Base-by-base conservation (phyloP, 2,113 vertebrate species). In the Guaruba guarouba region DNA sequence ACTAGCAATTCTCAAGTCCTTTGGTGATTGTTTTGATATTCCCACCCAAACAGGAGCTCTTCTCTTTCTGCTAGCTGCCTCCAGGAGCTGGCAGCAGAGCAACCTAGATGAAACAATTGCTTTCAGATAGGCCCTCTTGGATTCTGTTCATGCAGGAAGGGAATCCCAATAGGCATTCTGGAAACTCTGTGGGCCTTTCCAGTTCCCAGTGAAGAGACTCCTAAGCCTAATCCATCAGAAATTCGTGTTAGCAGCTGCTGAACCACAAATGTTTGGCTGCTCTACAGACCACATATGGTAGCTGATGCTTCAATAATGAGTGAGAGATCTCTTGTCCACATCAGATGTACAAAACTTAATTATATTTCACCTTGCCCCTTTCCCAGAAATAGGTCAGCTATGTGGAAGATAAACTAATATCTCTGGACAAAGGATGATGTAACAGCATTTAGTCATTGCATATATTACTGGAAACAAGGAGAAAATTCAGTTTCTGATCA, bases 241-340 rank as follows among this genome's bases (percentile, higher is more conserved):
- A 95, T 91, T 92, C 13, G 1, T 93, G 80, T 86, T 78, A 91
- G 86, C 96, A 97, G 94, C 91, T 97, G 96, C 77, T 93, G 85
- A 91, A 88, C 70, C 80, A 91, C 85, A 95, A 96, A 95, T 46
- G 41, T 91, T 94, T 97, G 96, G 94, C 96, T 94, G 62, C 66
- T 95, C 95, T 91, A 66, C 85, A 92, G 84, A 66, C 88, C 77
- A 80, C 94, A 95, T 91, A 95, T 91, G 94, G 88, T 79, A 91
- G 82, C 54, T 92, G 82, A 95, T 91, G 83, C 70, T 93, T 88
- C 5, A 0, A 62, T 94, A 95, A 94, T 93, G 93, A 94, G 73
- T n/a, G 67, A 95, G 81, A 89, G 76, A 81, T 88, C 82, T 86
- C 90, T 70, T 92, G 84, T 93, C 76, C 88, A 78, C 66, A 79